These are phyloP conservation scores for Dipodomys stephensi DNA, from an alignment of 2,113 vertebrate species.

Conservation along the genomic window DNA sequence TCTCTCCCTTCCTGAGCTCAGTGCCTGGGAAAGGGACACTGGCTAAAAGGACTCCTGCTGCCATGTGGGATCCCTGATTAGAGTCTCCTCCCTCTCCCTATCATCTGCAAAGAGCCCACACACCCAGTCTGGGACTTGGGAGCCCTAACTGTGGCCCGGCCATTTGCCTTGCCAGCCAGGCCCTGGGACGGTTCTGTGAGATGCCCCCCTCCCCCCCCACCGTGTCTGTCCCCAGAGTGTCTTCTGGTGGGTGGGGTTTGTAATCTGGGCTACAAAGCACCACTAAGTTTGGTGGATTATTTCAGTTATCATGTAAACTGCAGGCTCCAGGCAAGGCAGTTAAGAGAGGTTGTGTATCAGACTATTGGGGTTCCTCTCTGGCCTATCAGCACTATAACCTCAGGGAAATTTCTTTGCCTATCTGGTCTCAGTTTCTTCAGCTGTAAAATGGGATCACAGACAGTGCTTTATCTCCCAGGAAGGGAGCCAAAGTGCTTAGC, in stretches of 20 bases:
- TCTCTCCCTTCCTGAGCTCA: not conserved
- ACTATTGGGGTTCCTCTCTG: not conserved
- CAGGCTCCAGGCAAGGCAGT: fast-evolving
- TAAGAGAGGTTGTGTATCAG: not conserved
- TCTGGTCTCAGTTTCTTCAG: not conserved
- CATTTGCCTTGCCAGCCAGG: not conserved
- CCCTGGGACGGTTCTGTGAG: not conserved
- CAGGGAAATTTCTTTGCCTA: not conserved
- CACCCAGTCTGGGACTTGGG: not conserved
- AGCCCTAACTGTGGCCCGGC: not conserved
- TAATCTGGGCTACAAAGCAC: not conserved
- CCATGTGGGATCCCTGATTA: constrained; percentile 21
- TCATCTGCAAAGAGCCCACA: not conserved
- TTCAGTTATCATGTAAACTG: not conserved
- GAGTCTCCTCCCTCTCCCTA: not conserved
- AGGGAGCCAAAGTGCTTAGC: not conserved
- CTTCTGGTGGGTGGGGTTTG: not conserved
- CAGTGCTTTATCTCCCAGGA: not conserved
- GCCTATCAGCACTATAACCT: not conserved
- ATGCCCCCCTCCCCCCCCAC: not conserved
- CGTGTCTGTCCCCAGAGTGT: not conserved
- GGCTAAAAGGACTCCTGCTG: not conserved
- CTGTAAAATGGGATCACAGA: not conserved
- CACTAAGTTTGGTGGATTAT: not conserved
- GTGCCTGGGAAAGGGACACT: not conserved